Base-by-base conservation (phyloP, 2,113 vertebrate genomes). In the Dissostichus mawsoni region DNA sequence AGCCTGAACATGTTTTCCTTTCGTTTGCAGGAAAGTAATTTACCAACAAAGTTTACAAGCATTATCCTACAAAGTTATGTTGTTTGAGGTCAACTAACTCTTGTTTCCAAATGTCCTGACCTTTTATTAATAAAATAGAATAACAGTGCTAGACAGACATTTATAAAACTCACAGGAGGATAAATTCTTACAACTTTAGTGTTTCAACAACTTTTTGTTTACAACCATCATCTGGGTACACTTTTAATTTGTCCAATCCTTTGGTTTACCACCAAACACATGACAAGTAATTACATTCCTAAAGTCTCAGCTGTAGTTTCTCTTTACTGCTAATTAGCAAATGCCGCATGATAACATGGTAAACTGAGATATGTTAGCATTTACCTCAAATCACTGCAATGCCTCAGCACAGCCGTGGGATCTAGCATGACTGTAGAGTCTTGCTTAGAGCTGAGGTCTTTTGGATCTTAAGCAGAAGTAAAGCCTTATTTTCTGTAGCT, bases 381-480 rank as follows among this genome's bases (percentile, higher is more conserved):
- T 53, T 29, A 67, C 10, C 44, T 62, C 29, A 73, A 63, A 73
- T 11, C 48, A 55, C 12, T 20, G 11, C 61, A 44, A 14, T 51
- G 56, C 57, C 64, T 44, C 8, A n/a, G 23, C 13, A 47, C 51
- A 25, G 10, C 53, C 55, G 14, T 23, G 48, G 12, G 29, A 56
- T 25, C n/a, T 56, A 16, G 53, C 33, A 67, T 10, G 56, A 23
- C 71, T 74, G 29, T 8, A 8, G 20, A 25, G 61, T n/a, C 18
- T 51, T 63, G 41, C 74, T 74, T 64, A 76, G 20, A 17, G 16
- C 48, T 69, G 53, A 66, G 53, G 45, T 23, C 20, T 76, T 20
- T 18, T 36, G 29, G 55, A 50, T 4, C 18, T 70, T 36, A 73
- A 69, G 56, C 50, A 72, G 33, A 80, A 61, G 68, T 52, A 58